Base-by-base conservation (phyloP, 64 coral and sea anemone genomes). In the Catalaphyllia jardinei region DNA sequence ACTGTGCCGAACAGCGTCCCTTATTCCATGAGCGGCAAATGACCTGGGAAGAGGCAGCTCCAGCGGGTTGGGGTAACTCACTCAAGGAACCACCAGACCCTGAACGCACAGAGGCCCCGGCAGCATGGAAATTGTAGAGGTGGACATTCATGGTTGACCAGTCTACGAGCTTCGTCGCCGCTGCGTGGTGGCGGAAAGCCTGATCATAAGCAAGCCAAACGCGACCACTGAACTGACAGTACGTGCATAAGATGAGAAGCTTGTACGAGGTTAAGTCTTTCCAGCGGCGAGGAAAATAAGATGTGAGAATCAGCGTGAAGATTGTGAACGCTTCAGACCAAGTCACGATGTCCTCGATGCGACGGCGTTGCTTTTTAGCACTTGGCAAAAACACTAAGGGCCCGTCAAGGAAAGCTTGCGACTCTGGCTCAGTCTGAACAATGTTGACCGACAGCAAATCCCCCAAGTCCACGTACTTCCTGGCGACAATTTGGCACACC, bases 121-220 rank as follows among this genome's bases (percentile, higher is more conserved):
- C 88, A 51, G 77, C 67, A 25, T 90, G 88, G 31, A 90, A 90
- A 73, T 82, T 90, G 52, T 59, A 82, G 13, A 90, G 63, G 22
- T 90, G 63, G 12, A 38, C 42, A 49, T 90, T 82, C 30, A 82
- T 79, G 20, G 77, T 35, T 12, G 77, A 90, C 88, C 77, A 90
- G 52, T 82, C 77, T 0, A 82, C 52, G 8, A 80, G 71, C n/a
- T 81, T 54, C 18, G 27, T 62, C 12, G 63, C 88, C 11, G 64
- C 78, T 9, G 65, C 77, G 42, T 82, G 88, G 20, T 90, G 76
- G 62, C 88, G 63, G n/a, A 90, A 90, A 28, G 88, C 88, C 2
- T 31, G 3, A 69, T 90, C 46, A n/a, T 90, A 81, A 1, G 88
- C 76, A n/a, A 81, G 67, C 88, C 76, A 90, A 25, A 67, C 64